phyloP scores from a whole-genome alignment of 2,113 vertebrate species.

The Typhlomys cinereus region DNA sequence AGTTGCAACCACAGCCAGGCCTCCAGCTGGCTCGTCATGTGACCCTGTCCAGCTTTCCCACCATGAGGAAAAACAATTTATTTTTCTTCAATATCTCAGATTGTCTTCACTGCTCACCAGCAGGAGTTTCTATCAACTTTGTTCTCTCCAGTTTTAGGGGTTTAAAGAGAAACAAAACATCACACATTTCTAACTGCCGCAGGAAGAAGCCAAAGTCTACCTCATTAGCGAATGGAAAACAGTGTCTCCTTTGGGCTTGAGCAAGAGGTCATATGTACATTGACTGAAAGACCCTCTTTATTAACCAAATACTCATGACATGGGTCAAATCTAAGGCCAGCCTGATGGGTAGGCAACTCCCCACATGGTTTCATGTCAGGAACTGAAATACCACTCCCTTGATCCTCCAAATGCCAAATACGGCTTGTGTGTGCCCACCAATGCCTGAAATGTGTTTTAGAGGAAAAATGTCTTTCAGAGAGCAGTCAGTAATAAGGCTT shows the following conservation, averaged over 20 bases:
- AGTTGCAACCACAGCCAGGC: neutral
- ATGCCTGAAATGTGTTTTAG: slow-evolving; percentile 67
- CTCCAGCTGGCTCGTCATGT: neutral
- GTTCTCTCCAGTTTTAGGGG: slow-evolving; percentile 65
- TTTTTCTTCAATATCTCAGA: slow-evolving; percentile 61
- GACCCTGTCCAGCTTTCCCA: slow-evolving; percentile 49
- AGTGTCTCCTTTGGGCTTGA: slow-evolving; percentile 63
- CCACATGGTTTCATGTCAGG: slow-evolving; percentile 70
- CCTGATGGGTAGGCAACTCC: slow-evolving; percentile 62
- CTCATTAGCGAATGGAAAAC: slow-evolving; percentile 73
- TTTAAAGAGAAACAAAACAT: slow-evolving; percentile 79
- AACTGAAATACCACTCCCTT: slow-evolving; percentile 59
- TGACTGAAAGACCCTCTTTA: slow-evolving; percentile 74
- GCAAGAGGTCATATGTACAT: slow-evolving; percentile 53
- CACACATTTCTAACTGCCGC: slow-evolving; percentile 59
- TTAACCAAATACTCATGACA: slow-evolving; percentile 67
- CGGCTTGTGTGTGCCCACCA: slow-evolving; percentile 51
- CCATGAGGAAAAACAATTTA: slow-evolving; percentile 60
- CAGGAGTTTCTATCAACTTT: slow-evolving; percentile 75
- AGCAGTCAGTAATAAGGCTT: slow-evolving; percentile 59
- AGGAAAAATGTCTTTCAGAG: slow-evolving; percentile 63
- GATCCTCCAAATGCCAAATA: slow-evolving; percentile 66
- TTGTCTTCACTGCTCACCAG: slow-evolving; percentile 67
- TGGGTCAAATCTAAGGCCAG: slow-evolving; percentile 67
- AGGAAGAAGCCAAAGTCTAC: slow-evolving; percentile 61